phyloP scores from a whole-genome alignment of 2,113 vertebrate species.

The Trichechus manatus region DNA sequence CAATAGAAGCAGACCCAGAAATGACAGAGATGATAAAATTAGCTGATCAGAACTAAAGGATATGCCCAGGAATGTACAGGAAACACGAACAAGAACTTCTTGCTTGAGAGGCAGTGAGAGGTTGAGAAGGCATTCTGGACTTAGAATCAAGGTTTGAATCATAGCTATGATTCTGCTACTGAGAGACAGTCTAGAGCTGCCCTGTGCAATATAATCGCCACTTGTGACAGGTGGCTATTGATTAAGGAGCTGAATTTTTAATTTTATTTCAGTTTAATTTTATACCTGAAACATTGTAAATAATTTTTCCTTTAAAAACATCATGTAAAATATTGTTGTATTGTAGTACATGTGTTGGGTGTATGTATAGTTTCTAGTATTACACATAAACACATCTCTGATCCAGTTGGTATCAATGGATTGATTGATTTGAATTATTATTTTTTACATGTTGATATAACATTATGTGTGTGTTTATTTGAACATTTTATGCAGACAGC shows the following conservation, averaged over 20 bases:
- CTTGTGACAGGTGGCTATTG: neutral
- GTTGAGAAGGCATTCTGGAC: neutral
- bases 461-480: neutral
- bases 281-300: neutral
- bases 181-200: neutral
- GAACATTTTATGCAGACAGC: neutral
- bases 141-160: neutral
- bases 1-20: conserved; percentile 10
- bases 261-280: conserved; percentile 2
- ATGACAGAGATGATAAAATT: neutral
- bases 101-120: neutral
- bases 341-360: neutral
- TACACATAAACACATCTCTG: neutral
- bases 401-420: neutral
- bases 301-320: neutral
- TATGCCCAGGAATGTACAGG: neutral
- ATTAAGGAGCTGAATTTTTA: neutral
- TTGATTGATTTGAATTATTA: neutral
- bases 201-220: neutral
- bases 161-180: neutral
- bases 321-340: neutral
- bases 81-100: neutral
- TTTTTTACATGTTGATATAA: neutral
- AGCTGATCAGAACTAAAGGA: neutral
- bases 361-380: neutral